Percentiles rank a stretch among this genome's conserved stretches.
Evolutionary conservation across 2,888 invertebrate species (phyloP).

Genomic region (Eristalinus aeneus): DNA sequence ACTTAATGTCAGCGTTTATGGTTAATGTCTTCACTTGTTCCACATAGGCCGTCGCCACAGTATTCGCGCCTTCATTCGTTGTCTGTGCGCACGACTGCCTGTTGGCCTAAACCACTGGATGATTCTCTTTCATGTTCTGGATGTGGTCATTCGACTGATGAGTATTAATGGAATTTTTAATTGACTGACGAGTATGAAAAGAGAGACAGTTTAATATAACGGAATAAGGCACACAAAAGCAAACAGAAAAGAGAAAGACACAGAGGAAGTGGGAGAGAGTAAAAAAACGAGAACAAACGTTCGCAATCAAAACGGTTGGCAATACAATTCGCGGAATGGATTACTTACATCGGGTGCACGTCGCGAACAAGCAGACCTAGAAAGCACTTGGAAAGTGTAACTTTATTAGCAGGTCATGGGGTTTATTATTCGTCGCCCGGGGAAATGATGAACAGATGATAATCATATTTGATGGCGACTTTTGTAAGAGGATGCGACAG

Average conservation of each 20-base stretch:
- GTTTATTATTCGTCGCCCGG: constrained; percentile 29
- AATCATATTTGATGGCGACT: constrained; percentile 10
- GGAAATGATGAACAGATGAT: constrained; percentile 14
- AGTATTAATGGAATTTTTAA: constrained; percentile 61
- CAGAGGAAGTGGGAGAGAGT: not conserved
- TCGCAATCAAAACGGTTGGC: constrained; percentile 25
- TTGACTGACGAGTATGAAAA: constrained; percentile 30
- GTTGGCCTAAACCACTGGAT: not conserved
- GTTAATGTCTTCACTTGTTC: not conserved
- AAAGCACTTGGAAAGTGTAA: constrained; percentile 35
- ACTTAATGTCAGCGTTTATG: constrained; percentile 15
- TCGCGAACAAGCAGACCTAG: not conserved
- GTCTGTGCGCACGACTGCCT: not conserved
- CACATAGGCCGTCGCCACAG: not conserved
- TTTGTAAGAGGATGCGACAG: not conserved
- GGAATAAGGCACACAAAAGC: not conserved
- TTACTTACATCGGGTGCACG: constrained; percentile 31
- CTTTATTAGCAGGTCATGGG: constrained; percentile 51
- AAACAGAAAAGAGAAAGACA: no score
- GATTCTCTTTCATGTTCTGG: not conserved
- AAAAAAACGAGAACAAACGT: not conserved
- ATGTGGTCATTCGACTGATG: constrained; percentile 51
- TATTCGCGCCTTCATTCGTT: not conserved
- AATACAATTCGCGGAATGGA: constrained; percentile 38
- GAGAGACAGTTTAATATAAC: constrained; percentile 32